Percentiles rank a stretch among this genome's conserved stretches.
These are phyloP conservation scores for Cordilura impudica DNA, from an alignment of 2,888 invertebrate species.

Conservation along the genomic window DNA sequence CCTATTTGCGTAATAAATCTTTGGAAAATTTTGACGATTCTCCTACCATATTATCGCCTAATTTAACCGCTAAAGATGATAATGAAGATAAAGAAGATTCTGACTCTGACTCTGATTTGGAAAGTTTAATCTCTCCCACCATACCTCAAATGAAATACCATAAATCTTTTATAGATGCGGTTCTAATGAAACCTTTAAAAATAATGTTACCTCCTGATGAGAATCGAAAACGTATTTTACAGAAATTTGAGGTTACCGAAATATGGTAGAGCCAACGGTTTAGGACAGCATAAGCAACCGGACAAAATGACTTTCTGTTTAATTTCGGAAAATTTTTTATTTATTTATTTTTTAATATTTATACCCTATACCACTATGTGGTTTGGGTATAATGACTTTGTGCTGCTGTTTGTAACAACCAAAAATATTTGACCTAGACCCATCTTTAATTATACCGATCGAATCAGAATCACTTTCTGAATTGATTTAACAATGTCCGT, in stretches of 20 bases:
- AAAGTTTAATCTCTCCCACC: slow-evolving; percentile 78
- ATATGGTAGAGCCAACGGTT: slow-evolving; percentile 75
- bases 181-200: slow-evolving; percentile 75
- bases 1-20: slow-evolving; percentile 76
- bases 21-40: slow-evolving; percentile 77
- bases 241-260: slow-evolving; percentile 76
- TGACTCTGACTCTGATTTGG: slow-evolving; percentile 80
- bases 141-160: slow-evolving; percentile 69
- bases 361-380: too few species aligned
- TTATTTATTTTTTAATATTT: too few species aligned
- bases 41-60: slow-evolving; percentile 65
- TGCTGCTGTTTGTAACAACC: too few species aligned
- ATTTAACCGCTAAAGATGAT: neutral
- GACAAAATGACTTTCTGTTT: too few species aligned
- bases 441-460: too few species aligned
- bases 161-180: slow-evolving; percentile 75
- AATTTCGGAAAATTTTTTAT: too few species aligned
- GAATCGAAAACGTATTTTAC: slow-evolving; percentile 73
- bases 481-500: too few species aligned
- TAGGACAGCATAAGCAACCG: too few species aligned
- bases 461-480: too few species aligned
- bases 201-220: slow-evolving; percentile 74
- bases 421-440: too few species aligned
- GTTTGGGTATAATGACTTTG: too few species aligned
- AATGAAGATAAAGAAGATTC: slow-evolving; percentile 56